Conservation (phyloP, 37 sponge, comb jelly and placozoan genomes). For the Eunapius fragilis region DNA sequence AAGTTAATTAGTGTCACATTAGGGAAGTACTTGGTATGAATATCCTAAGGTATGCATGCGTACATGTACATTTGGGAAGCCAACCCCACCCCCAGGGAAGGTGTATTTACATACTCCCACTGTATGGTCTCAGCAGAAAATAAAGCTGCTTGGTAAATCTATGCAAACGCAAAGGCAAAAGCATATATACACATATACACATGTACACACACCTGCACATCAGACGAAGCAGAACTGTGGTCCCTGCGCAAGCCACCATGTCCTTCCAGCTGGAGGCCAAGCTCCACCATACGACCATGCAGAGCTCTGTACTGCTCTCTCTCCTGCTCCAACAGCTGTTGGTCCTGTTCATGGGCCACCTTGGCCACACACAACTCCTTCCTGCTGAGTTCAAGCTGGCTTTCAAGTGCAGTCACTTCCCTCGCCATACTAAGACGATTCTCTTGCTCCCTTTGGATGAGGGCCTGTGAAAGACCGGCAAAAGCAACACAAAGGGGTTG, state of each 20-base stretch:
- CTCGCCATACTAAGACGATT: constrained; percentile 25
- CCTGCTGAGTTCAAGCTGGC: constrained; percentile 15
- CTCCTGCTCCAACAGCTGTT: constrained; percentile 30
- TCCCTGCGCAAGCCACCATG: constrained; percentile 2
- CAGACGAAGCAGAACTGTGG: constrained; percentile 29
- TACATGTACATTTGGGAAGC: too few relatives aligned
- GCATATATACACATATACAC: constrained; percentile 54
- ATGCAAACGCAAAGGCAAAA: constrained; percentile 30
- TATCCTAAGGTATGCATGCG: too few relatives aligned
- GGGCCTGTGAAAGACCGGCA: constrained; percentile 11
- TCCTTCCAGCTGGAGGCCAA: constrained; percentile 8
- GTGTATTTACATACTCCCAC: too few relatives aligned
- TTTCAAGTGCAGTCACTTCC: constrained; percentile 31
- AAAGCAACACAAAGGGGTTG: background rate
- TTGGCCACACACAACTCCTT: constrained; percentile 7
- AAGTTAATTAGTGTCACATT: too few relatives aligned
- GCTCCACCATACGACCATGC: constrained; percentile 5
- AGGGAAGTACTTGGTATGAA: too few relatives aligned
- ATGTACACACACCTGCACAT: constrained; percentile 44
- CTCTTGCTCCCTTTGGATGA: constrained; percentile 36
- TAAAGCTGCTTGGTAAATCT: too few relatives aligned
- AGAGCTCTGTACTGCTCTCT: constrained; percentile 17
- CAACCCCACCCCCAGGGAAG: too few relatives aligned
- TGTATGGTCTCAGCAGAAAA: too few relatives aligned
- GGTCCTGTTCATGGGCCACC: background rate